Conservation (phyloP, 2,888 invertebrate species). For the Pollenia labialis region DNA sequence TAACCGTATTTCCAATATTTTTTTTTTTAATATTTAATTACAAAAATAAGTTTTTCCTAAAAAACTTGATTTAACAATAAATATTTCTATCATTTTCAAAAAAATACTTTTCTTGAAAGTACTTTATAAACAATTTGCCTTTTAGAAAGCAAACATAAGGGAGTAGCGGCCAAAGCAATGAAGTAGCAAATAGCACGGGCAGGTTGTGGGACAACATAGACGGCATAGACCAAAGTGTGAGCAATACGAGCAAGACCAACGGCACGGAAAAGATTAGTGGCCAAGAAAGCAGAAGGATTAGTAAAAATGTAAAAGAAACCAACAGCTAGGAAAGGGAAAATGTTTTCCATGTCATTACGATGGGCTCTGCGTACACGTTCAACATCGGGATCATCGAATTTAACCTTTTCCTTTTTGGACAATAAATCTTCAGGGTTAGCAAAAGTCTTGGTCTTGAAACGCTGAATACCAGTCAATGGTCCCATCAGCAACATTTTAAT, state of each 20-base stretch:
- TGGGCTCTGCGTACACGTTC: constrained; percentile 86
- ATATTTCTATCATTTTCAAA: constrained; percentile 1
- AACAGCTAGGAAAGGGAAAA: constrained; percentile 85
- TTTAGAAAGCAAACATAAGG: constrained; percentile 76
- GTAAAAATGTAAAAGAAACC: constrained; percentile 85
- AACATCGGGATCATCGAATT: constrained; percentile 85
- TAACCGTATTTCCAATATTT: too few relatives aligned
- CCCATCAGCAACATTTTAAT: constrained; percentile 84
- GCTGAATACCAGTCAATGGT: constrained; percentile 82
- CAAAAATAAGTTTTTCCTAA: too few relatives aligned
- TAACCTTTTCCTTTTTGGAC: constrained; percentile 82
- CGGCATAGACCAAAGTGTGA: constrained; percentile 86
- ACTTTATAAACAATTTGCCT: too few relatives aligned
- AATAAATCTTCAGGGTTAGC: constrained; percentile 86
- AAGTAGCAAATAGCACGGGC: constrained; percentile 84
- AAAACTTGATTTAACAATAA: neutral
- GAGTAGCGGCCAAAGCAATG: constrained; percentile 83
- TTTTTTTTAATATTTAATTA: too few relatives aligned
- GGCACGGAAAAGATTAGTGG: constrained; percentile 85
- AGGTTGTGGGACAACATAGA: constrained; percentile 85
- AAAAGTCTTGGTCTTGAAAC: constrained; percentile 85
- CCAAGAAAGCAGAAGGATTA: constrained; percentile 84
- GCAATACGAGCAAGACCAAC: constrained; percentile 85
- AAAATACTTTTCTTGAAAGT: neutral
- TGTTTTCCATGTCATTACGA: constrained; percentile 87